Evolutionary conservation across 2,797 vertebrate genomes (phyloP).

Genomic region (Mastacembelus armatus): DNA sequence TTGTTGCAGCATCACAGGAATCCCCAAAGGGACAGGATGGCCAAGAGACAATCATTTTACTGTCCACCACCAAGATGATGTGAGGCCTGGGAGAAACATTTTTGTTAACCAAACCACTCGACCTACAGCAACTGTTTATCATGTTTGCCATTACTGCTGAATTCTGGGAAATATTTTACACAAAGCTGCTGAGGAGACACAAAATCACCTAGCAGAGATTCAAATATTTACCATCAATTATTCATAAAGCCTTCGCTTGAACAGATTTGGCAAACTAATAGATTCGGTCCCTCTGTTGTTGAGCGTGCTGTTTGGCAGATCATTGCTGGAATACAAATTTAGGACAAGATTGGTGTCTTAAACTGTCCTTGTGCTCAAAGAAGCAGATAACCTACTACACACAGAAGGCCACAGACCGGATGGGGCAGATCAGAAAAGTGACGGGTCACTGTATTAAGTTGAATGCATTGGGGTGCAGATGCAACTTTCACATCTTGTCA

Average conservation of each 20-base stretch:
- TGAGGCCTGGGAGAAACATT: slow-evolving; percentile 4
- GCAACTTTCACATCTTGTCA: slow-evolving; percentile 47
- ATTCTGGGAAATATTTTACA: slow-evolving; percentile 47
- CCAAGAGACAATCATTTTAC: slow-evolving; percentile 19
- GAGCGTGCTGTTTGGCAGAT: slow-evolving; percentile 41
- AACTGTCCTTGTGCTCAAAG: slow-evolving; percentile 49
- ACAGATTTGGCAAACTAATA: slow-evolving; percentile 68
- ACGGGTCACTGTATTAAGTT: slow-evolving; percentile 21
- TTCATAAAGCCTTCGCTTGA: slow-evolving; percentile 66
- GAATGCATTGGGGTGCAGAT: slow-evolving; percentile 12
- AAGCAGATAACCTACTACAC: slow-evolving; percentile 33
- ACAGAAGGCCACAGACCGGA: slow-evolving; percentile 18
- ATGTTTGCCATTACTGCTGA: slow-evolving; percentile 55
- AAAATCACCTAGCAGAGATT: slow-evolving; percentile 58
- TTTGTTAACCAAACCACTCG: slow-evolving; percentile 28
- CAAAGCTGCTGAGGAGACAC: slow-evolving; percentile 53
- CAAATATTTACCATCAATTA: slow-evolving; percentile 77
- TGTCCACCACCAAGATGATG: slow-evolving; percentile 25
- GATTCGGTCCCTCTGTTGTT: slow-evolving; percentile 53
- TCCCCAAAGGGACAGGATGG: slow-evolving; percentile 8
- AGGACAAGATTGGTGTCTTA: slow-evolving; percentile 23
- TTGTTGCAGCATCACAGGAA: slow-evolving; percentile 21
- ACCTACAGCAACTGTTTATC: slow-evolving; percentile 39
- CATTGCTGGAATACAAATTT: slow-evolving; percentile 66
- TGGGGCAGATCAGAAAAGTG: slow-evolving; percentile 37